Evolutionary conservation across 1,140 invertebrate species (phyloP), one percentile per base, ranked within the genome.

Genomic region (Macrosteles quadrilineatus): DNA sequence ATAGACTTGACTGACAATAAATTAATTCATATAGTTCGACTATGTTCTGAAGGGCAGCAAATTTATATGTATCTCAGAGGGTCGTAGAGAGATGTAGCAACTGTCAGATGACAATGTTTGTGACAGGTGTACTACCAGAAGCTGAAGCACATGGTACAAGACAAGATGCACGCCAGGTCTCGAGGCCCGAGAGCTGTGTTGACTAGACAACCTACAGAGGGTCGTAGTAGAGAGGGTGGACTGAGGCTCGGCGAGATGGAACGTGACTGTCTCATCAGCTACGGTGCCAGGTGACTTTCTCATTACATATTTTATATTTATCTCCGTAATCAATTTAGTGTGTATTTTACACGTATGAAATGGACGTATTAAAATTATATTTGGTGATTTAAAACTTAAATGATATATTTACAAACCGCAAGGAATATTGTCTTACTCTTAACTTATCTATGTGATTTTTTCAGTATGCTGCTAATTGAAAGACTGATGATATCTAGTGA

Each of bases 71-170:
- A n/a, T n/a, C n/a, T n/a, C n/a, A n/a, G n/a, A 43, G n/a, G 40
- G 40, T 43, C 40, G 40, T n/a, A 43, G 40, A 11, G n/a, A 43
- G n/a, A 43, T 11, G 31, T 67, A 25, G 25, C 14, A 50, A 17
- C 12, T 1, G 50, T 65, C 9, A 17, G 36, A 71, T 67, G 68
- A 68, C n/a, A n/a, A n/a, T n/a, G 36, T 74, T 76, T 6, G 6
- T n/a, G n/a, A n/a, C 72, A 88, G 87, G 87, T 96, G 17, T 97
- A 96, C 80, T 97, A 97, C 81, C 95, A 97, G 80, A 98, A 98
- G 79, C 81, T 99, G 68, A 99, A 99, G 81, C 98, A 99, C 79
- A 99, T 99, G 98, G 98, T 99, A 0, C 87, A 98, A 79, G 98
- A 99, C 81, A 99, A 99, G 83, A 99, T 99, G 89, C 98, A 99